These are phyloP conservation scores for Eulemur mongoz DNA, from an alignment of 2,797 vertebrate genomes.

Conservation along the genomic window DNA sequence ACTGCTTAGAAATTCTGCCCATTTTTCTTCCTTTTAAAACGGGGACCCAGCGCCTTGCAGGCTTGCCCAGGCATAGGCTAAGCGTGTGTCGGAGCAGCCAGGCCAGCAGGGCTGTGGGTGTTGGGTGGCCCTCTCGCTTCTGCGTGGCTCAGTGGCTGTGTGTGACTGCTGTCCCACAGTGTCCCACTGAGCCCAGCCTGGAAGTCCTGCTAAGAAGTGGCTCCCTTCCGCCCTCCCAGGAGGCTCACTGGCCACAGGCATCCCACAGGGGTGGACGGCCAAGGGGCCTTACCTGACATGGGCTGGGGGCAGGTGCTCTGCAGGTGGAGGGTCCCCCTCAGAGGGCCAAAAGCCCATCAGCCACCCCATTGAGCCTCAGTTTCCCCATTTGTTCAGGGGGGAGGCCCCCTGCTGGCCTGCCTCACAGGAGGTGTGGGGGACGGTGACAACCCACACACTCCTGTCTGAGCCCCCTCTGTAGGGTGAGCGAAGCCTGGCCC, in stretches of 20 bases:
- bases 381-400: not conserved
- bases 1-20: not conserved
- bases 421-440: not conserved
- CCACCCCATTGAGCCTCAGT: not conserved
- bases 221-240: not conserved
- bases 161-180: accelerated
- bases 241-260: not conserved
- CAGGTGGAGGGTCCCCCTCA: not conserved
- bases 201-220: too few relatives aligned
- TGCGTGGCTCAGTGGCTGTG: too few relatives aligned
- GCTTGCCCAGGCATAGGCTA: not conserved
- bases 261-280: not conserved
- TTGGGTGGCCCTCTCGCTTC: not conserved
- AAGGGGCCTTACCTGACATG: too few relatives aligned
- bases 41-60: too few relatives aligned
- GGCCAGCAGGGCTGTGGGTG: too few relatives aligned
- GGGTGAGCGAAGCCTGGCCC: not conserved
- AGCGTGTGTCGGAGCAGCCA: not conserved
- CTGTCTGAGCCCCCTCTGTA: not conserved
- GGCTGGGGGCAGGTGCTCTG: not conserved
- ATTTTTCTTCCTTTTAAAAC: not conserved
- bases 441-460: accelerated
- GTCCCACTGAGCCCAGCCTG: not conserved
- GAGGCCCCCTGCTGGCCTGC: not conserved
- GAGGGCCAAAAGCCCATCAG: too few relatives aligned